phyloP scores from a whole-genome alignment of 2,113 vertebrate genomes.

The Notiomystis cincta region DNA sequence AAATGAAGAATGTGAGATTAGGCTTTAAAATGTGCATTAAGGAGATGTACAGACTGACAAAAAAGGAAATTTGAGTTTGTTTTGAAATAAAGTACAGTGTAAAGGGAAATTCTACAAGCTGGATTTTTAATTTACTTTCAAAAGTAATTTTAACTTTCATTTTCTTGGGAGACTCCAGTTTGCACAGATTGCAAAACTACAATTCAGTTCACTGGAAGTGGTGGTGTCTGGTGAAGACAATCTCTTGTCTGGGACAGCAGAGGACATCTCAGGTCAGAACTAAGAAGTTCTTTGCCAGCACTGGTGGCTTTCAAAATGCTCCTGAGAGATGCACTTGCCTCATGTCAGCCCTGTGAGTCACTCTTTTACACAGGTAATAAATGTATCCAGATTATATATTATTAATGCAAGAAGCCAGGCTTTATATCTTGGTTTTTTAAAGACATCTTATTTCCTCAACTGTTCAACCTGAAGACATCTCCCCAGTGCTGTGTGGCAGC shows the following conservation, averaged over 20 bases:
- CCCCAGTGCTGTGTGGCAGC: background rate
- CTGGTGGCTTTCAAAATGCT: background rate
- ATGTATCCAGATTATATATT: background rate
- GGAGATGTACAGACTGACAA: background rate
- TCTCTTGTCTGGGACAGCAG: background rate
- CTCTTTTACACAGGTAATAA: background rate
- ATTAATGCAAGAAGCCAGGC: background rate
- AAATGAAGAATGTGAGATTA: background rate
- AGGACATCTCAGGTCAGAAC: background rate
- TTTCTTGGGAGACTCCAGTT: background rate
- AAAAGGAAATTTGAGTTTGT: background rate
- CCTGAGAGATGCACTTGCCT: background rate
- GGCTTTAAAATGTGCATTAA: background rate
- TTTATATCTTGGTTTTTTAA: background rate
- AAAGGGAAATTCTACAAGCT: background rate
- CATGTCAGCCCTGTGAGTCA: background rate
- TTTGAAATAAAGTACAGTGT: background rate
- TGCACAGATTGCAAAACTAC: background rate
- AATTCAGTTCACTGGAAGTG: background rate
- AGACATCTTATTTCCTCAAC: background rate
- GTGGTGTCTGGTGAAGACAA: background rate
- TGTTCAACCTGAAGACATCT: background rate
- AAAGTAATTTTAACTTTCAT: background rate
- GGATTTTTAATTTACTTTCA: background rate
- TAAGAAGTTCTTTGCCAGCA: background rate